phyloP scores from a whole-genome alignment of 2,888 invertebrate genomes.

The Thumatha senex region DNA sequence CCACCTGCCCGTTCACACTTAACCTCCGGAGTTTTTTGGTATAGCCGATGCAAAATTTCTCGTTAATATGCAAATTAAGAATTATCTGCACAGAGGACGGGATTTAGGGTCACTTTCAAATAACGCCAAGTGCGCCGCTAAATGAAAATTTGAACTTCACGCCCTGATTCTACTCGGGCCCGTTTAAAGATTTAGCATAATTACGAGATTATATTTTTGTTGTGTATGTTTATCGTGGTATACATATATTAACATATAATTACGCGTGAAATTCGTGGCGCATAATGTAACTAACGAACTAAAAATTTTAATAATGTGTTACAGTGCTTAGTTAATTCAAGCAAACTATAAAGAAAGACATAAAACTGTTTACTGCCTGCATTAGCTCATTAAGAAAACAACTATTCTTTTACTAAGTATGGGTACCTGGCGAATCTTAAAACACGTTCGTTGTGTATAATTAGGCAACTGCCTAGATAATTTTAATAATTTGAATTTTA shows the following conservation, averaged over 20 bases:
- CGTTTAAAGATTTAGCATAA: slow-evolving; percentile 73
- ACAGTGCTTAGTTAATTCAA: slow-evolving; percentile 62
- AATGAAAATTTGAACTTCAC: slow-evolving; percentile 67
- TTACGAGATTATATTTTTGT: slow-evolving; percentile 63
- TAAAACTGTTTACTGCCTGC: slow-evolving; percentile 59
- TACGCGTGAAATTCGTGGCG: slow-evolving; percentile 53
- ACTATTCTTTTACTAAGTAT: slow-evolving; percentile 44
- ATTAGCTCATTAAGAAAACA: slow-evolving; percentile 55
- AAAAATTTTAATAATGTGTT: slow-evolving; percentile 61
- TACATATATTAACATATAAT: slow-evolving; percentile 61
- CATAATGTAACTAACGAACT: slow-evolving; percentile 55
- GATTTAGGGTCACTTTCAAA: slow-evolving; percentile 69
- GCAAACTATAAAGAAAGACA: slow-evolving; percentile 62
- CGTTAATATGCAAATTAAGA: slow-evolving; percentile 82
- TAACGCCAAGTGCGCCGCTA: slow-evolving; percentile 54
- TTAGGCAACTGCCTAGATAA: slow-evolving; percentile 42
- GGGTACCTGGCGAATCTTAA: slow-evolving; percentile 36
- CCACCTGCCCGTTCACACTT: slow-evolving; percentile 76
- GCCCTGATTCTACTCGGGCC: slow-evolving; percentile 62
- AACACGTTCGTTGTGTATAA: slow-evolving; percentile 42
- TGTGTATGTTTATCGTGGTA: slow-evolving; percentile 55
- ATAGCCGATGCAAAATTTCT: slow-evolving; percentile 78
- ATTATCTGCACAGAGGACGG: slow-evolving; percentile 70
- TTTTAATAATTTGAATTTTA: slow-evolving; percentile 47
- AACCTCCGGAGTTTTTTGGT: slow-evolving; percentile 72